phyloP scores from a whole-genome alignment of 2,113 vertebrate genomes.

The Podiceps cristatus region DNA sequence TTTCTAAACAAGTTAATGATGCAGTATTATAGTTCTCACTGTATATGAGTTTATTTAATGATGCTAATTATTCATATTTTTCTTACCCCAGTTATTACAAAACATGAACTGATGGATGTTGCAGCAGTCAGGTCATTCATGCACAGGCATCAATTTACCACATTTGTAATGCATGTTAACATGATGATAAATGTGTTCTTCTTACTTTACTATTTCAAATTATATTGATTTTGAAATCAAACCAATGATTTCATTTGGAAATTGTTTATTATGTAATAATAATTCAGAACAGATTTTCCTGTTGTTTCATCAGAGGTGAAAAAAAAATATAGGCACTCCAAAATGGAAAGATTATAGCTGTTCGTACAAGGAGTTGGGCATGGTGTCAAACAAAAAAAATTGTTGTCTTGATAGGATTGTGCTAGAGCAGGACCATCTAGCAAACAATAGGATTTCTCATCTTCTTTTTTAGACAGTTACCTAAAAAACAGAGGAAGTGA shows the following conservation, averaged over 20 bases:
- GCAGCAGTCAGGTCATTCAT: not conserved
- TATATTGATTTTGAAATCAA: not conserved
- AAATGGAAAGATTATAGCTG: not conserved
- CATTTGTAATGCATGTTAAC: not conserved
- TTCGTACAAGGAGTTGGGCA: not conserved
- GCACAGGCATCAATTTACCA: not conserved
- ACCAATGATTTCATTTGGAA: constrained; percentile 5
- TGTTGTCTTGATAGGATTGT: not conserved
- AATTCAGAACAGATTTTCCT: not conserved
- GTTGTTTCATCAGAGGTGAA: not conserved
- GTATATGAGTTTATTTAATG: not conserved
- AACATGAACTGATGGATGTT: not conserved
- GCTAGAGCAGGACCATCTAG: not conserved
- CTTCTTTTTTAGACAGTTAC: not conserved
- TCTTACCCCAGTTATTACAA: not conserved
- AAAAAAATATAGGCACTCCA: not conserved
- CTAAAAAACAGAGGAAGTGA: not conserved
- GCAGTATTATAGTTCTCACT: not conserved
- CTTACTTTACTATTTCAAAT: not conserved
- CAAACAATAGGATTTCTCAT: not conserved
- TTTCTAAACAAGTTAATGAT: not conserved
- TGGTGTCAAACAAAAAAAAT: not conserved
- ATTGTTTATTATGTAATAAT: constrained; percentile 3
- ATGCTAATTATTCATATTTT: not conserved
- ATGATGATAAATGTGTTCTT: not conserved